Conservation (phyloP, 2,888 invertebrate species). For the Linnaemya vulpina region DNA sequence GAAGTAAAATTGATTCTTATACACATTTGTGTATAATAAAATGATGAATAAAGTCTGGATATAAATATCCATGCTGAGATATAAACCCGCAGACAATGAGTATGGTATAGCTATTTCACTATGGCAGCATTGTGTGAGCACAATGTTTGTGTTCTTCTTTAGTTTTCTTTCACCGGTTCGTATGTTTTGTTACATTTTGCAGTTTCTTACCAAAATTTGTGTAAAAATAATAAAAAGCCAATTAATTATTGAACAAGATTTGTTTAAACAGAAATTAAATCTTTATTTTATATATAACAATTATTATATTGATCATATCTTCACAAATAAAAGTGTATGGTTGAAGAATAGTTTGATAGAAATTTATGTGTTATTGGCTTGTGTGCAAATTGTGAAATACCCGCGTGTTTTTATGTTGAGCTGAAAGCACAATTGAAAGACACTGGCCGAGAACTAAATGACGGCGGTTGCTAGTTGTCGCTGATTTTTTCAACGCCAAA, state of each 20-base stretch:
- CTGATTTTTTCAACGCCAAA: too few relatives aligned
- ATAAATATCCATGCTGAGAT: too few relatives aligned
- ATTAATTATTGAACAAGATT: conserved; percentile 19
- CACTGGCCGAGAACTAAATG: background rate
- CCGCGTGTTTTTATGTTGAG: conserved; percentile 52
- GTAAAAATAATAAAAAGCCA: conserved; percentile 6
- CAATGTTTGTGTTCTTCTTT: conserved; percentile 30
- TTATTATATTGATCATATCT: background rate
- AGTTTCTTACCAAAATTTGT: conserved; percentile 21
- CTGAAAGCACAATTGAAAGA: conserved; percentile 5
- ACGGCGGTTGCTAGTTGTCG: background rate
- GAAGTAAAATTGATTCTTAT: too few relatives aligned
- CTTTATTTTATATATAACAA: background rate
- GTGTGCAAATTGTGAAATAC: conserved; percentile 47
- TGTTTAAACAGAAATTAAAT: conserved; percentile 23
- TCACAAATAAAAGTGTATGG: background rate
- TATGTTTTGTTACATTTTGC: conserved; percentile 49
- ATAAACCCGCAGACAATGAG: too few relatives aligned
- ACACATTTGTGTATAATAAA: too few relatives aligned
- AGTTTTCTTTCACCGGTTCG: conserved; percentile 61
- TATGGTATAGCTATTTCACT: too few relatives aligned
- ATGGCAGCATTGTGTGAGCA: background rate
- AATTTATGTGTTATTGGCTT: background rate
- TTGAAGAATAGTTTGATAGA: too few relatives aligned
- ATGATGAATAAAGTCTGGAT: too few relatives aligned